These are phyloP conservation scores for Drosophila sordidula DNA, from an alignment of 2,888 invertebrate genomes.

Conservation along the genomic window DNA sequence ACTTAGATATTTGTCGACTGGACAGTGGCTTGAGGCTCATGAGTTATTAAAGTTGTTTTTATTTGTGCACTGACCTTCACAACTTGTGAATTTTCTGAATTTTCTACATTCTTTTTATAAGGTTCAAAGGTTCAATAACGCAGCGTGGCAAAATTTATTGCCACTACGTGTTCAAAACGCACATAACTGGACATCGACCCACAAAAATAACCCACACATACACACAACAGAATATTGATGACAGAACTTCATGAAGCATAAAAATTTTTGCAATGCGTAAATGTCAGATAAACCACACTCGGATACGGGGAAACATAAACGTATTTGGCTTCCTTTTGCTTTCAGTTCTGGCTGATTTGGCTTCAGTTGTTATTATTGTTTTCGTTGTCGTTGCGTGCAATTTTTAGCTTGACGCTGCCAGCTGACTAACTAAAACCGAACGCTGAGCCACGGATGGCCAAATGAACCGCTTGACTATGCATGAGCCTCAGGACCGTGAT, in stretches of 20 bases:
- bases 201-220: constrained; percentile 2
- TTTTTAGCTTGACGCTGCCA: constrained; percentile 49
- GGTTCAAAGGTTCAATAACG: constrained; percentile 65
- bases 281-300: constrained; percentile 60
- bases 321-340: neutral
- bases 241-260: constrained; percentile 71
- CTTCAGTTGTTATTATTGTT: constrained; percentile 5
- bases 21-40: constrained; percentile 1
- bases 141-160: constrained; percentile 69
- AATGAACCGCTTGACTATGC: constrained; percentile 66
- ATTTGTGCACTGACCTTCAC: constrained; percentile 53
- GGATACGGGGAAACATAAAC: constrained; percentile 3
- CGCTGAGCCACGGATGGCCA: constrained; percentile 15
- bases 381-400: constrained; percentile 23
- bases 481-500: constrained; percentile 47
- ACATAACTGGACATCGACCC: constrained; percentile 41
- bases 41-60: constrained; percentile 15
- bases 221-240: constrained; percentile 66
- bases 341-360: constrained; percentile 29
- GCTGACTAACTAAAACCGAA: constrained; percentile 44
- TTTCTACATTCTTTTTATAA: constrained; percentile 57
- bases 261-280: constrained; percentile 64
- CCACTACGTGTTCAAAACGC: constrained; percentile 62
- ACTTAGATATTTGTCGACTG: too few species aligned
- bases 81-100: constrained; percentile 60